Conservation (phyloP, 1,140 invertebrate species). For the Drosophila pruinosa region DNA sequence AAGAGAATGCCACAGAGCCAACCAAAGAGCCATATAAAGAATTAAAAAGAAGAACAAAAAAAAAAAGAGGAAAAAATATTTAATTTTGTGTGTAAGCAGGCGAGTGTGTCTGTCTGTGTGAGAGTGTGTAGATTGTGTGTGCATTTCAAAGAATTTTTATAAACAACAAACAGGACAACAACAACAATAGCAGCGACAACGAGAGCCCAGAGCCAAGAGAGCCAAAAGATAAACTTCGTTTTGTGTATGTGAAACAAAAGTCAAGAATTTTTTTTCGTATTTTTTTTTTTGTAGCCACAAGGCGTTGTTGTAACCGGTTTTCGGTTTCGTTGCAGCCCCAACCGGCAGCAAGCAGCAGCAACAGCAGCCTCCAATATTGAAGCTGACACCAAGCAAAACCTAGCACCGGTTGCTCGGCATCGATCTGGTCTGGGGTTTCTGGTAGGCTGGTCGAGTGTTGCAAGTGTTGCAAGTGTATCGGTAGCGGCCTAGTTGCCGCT, state of each 20-base stretch:
- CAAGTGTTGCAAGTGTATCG: conserved; percentile 37
- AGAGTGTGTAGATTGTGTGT: conserved; percentile 42
- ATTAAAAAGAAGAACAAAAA: conserved; percentile 45
- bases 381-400: conserved; percentile 41
- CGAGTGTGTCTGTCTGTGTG: conserved; percentile 19
- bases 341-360: conserved; percentile 12
- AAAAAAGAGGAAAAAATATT: conserved; percentile 53
- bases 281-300: conserved; percentile 18
- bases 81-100: conserved; percentile 63
- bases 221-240: conserved; percentile 68
- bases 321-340: conserved; percentile 34
- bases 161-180: conserved; percentile 53
- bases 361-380: conserved; percentile 33
- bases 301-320: conserved; percentile 65
- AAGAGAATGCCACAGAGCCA: conserved; percentile 72
- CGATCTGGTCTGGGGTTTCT: background rate
- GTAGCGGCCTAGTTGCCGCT: conserved; percentile 54
- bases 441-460: background rate
- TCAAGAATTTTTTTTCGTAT: conserved; percentile 59
- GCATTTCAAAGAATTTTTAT: conserved; percentile 80
- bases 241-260: conserved; percentile 76
- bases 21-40: conserved; percentile 71
- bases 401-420: background rate
- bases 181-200: background rate
- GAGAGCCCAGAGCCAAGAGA: conserved; percentile 15